These are phyloP conservation scores for Choloepus hoffmanni DNA, from an alignment of 2,113 vertebrate genomes.

Conservation along the genomic window DNA sequence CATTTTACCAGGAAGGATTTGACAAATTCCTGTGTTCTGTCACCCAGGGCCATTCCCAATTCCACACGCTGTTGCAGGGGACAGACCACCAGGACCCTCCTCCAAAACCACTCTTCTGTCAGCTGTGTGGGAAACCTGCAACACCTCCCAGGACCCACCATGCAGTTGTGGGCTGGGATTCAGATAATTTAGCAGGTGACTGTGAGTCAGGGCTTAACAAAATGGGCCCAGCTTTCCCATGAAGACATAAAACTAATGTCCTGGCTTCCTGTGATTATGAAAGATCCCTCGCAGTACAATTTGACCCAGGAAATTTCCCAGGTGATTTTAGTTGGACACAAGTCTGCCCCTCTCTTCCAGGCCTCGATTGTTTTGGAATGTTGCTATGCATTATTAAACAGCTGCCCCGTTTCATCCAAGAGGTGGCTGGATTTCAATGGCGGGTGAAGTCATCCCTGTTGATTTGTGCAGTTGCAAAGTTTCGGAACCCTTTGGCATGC, in stretches of 20 bases:
- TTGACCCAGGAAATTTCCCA: conserved; percentile 41
- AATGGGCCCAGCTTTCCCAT: background rate
- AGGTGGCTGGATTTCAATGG: conserved; percentile 61
- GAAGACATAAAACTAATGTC: conserved; percentile 8
- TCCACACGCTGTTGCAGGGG: background rate
- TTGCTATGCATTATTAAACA: conserved; percentile 66
- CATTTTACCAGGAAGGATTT: background rate
- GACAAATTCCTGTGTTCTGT: background rate
- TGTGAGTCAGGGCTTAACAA: background rate
- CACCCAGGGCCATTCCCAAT: background rate
- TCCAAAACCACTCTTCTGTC: background rate
- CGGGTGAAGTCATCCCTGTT: conserved; percentile 59
- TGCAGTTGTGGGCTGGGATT: background rate
- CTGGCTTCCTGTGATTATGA: background rate
- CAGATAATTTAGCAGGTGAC: conserved; percentile 34
- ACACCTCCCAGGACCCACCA: background rate
- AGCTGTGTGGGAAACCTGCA: background rate
- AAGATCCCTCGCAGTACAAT: background rate
- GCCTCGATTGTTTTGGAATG: conserved; percentile 56
- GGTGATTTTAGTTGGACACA: conserved; percentile 31
- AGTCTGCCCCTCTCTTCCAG: background rate
- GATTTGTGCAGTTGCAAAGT: conserved; percentile 31
- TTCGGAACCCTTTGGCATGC: conserved; percentile 36
- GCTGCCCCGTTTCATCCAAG: conserved; percentile 38
- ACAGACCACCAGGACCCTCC: background rate